Base-by-base conservation (phyloP, 2,113 vertebrate genomes). In the Agelaius tricolor region DNA sequence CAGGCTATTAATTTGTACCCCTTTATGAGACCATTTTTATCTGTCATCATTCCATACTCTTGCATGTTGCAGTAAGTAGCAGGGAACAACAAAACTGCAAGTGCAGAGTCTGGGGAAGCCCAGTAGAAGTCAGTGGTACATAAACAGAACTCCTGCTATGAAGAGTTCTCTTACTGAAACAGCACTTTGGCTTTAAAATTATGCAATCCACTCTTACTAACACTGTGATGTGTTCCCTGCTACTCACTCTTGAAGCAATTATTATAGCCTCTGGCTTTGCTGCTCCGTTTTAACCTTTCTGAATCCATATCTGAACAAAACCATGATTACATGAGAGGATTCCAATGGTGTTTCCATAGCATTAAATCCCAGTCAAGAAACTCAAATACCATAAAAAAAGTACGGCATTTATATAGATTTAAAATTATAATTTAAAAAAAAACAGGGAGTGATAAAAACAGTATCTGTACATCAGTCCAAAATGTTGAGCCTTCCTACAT, bases 71-170 rank as follows among this genome's bases (percentile, higher is more conserved):
- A 62, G 9, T 47, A 77, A 65, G 19, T 24, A 69, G 27, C 55
- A 76, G 33, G 11, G 13, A 86, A 52, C 27, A 91, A 68, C 30
- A 33, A 27, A 83, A 4, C 21, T 79, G 15, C 31, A 83, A 92
- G 12, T 0, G 0, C 35, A 72, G 31, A 58, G 10, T n/a, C 39
- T 83, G 41, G 13, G 10, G 30, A 79, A 83, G 18, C 14, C 46
- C 3, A 30, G 35, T 5, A 52, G 52, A 68, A 89, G 23, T 8
- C 80, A 86, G 39, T 49, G 11, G 41, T n/a, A 67, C n/a, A 13
- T 16, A 17, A 63, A 9, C 13, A 51, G 44, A 89, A 79, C 7
- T 54, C 24, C 31, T 82, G n/a, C 24, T 68, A 5, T 37, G 43
- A 87, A 84, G 10, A 24, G 21, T 59, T 69, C 35, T 69, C 54